Base-by-base conservation (phyloP, 1,140 invertebrate species). In the Zaprionus kolodkinae region DNA sequence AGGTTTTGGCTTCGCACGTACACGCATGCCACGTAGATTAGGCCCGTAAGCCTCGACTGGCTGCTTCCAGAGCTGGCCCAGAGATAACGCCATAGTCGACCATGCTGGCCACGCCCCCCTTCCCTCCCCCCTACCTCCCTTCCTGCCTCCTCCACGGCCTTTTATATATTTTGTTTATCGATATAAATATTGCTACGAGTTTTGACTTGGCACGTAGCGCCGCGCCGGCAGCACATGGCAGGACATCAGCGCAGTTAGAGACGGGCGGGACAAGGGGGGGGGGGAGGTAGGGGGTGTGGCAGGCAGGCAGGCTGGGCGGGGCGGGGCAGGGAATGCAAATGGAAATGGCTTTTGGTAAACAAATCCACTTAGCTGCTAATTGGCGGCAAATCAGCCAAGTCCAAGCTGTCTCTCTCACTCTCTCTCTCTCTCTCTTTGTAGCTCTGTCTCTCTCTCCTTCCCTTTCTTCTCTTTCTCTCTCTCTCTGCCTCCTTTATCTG, bases 331-430 rank as follows among this genome's bases (percentile, higher is more conserved):
- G 54, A 66, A 66, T 68, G 66, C 66, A 68, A 59, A 60, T 59
- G 64, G 54, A 70, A 60, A 65, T 76, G 68, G 72, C 73, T 73
- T 82, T 76, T 55, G 66, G 78, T 80, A 72, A 70, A 78, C 74
- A 87, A 87, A 87, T 87, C 84, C 84, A 87, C 84, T 87, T 87
- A 87, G 84, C 72, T 83, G 77, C 84, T 87, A 87, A 87, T 87
- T 87, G 84, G 84, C 84, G 84, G 84, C 84, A 87, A 83, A 87
- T 83, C 83, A 80, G 79, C 40, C 54, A 64, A 64, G 50, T 40
- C 38, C 13, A 15, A 62, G 27, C n/a, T 43, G 25, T 21, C 50
- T 17, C 35, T 11, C 0, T 27, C 45, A 5, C 35, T 30, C 48
- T 12, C 4, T 5, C 11, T 15, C 13, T 1, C 1, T 25, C n/a